These are phyloP conservation scores for Sitophilus oryzae DNA, from an alignment of 1,140 invertebrate genomes.

Conservation along the genomic window DNA sequence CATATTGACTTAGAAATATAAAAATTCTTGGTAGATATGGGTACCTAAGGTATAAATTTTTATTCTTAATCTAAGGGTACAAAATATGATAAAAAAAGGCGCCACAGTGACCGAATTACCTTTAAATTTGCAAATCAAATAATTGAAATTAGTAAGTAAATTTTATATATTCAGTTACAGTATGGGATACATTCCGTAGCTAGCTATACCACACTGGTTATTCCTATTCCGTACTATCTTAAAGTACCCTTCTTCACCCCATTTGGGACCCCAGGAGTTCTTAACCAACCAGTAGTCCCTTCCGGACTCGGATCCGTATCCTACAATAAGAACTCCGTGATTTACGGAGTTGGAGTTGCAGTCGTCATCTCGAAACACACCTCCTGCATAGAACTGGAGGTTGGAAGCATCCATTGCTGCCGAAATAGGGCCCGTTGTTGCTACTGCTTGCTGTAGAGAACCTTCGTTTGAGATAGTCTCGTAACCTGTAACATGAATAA, in stretches of 20 bases:
- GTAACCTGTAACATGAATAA: constrained; percentile 10
- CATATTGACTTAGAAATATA: no score
- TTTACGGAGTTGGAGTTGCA: constrained; percentile 57
- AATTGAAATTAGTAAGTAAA: no score
- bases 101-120: no score
- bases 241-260: constrained; percentile 85
- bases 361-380: constrained; percentile 25
- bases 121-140: no score
- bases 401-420: constrained; percentile 86
- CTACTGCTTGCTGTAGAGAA: constrained; percentile 68
- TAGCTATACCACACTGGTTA: constrained; percentile 80
- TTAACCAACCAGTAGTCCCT: constrained; percentile 79
- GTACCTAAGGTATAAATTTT: no score
- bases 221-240: constrained; percentile 80
- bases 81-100: no score
- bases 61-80: no score
- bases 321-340: constrained; percentile 82
- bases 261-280: constrained; percentile 76
- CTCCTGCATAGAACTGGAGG: constrained; percentile 28
- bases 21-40: no score
- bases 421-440: constrained; percentile 78
- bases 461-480: constrained; percentile 56
- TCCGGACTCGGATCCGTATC: constrained; percentile 65
- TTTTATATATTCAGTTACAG: no score
- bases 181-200: constrained; percentile 48